Conservation (phyloP, 2,797 vertebrate species). For the Nyctibius grandis region DNA sequence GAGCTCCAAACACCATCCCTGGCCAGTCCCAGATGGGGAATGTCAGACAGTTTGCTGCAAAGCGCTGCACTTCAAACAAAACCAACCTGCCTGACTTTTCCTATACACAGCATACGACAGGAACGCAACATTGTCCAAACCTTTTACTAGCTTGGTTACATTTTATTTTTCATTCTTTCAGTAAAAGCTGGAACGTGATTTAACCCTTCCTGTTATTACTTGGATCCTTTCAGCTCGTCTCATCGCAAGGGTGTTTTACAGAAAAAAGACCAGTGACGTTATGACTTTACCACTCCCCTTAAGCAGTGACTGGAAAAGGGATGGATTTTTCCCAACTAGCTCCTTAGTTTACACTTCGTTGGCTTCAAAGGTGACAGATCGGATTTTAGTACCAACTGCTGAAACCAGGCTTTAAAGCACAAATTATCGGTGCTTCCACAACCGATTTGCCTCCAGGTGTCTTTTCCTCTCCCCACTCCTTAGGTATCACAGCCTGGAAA, state of each 20-base stretch:
- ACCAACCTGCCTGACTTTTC: background rate
- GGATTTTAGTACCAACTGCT: background rate
- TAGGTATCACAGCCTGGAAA: conserved; percentile 3
- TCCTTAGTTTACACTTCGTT: background rate
- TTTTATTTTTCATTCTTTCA: background rate
- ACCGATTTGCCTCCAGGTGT: conserved; percentile 7
- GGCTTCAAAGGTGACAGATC: background rate
- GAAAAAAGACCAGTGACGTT: background rate
- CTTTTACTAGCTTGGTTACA: background rate
- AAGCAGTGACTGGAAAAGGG: background rate
- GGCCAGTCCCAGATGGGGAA: conserved; percentile 40
- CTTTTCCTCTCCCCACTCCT: background rate
- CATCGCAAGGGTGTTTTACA: background rate
- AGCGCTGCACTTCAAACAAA: conserved; percentile 48
- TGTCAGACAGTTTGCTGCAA: background rate
- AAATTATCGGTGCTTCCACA: background rate
- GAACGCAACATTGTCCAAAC: background rate
- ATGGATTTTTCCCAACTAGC: background rate
- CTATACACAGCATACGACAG: background rate
- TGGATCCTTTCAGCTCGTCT: background rate
- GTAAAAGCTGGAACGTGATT: background rate
- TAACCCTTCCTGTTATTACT: conserved; percentile 8
- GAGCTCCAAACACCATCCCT: background rate
- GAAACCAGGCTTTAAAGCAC: background rate
- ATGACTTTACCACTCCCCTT: background rate